phyloP scores from a whole-genome alignment of 2,113 vertebrate species.

The Nanorana parkeri region DNA sequence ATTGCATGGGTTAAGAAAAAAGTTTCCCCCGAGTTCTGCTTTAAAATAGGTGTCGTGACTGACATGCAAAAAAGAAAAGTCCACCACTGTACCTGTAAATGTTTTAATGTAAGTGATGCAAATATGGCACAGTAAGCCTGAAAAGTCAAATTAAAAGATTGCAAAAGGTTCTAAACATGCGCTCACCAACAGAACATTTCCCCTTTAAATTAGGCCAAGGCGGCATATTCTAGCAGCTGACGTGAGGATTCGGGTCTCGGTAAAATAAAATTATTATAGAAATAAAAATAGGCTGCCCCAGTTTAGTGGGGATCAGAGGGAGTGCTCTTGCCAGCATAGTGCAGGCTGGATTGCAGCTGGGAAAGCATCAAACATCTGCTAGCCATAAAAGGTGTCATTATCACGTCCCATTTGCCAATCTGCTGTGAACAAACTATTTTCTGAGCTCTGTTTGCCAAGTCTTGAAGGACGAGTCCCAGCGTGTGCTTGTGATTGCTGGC shows the following conservation, averaged over 20 bases:
- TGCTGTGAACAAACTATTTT: conserved; percentile 37
- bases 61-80: no score
- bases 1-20: no score
- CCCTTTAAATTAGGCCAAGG: not conserved
- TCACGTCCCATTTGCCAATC: conserved; percentile 35
- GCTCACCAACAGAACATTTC: no score
- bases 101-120: no score
- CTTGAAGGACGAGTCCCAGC: conserved; percentile 7
- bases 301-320: not conserved
- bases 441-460: conserved; percentile 28
- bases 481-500: not conserved
- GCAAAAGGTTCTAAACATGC: no score
- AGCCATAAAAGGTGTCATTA: conserved; percentile 52
- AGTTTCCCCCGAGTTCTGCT: no score
- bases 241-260: not conserved
- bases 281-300: conserved; percentile 1
- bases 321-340: not conserved
- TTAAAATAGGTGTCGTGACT: no score
- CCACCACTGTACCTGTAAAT: no score
- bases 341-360: not conserved
- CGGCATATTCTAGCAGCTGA: not conserved
- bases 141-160: no score
- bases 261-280: not conserved
- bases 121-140: no score
- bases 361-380: conserved; percentile 41